These are phyloP conservation scores for Trissolcus japonicus DNA, from an alignment of 2,888 invertebrate species.

Conservation along the genomic window DNA sequence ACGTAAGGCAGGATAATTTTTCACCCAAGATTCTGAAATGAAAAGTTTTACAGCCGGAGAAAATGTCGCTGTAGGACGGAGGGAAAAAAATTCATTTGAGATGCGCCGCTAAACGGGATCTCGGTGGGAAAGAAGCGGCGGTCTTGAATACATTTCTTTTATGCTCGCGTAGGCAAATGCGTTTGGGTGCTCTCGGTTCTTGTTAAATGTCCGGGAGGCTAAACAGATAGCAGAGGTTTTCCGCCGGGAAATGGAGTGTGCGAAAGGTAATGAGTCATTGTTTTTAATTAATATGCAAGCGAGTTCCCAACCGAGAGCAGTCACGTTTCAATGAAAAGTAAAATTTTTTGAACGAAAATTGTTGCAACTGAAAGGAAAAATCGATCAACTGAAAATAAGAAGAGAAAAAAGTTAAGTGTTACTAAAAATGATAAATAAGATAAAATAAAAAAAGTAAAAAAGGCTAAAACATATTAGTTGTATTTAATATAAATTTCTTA, in stretches of 20 bases:
- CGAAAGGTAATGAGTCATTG: conserved; percentile 13
- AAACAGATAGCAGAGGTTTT: conserved; percentile 13
- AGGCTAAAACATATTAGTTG: no score
- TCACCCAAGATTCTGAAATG: conserved; percentile 36
- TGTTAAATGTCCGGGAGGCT: conserved; percentile 1
- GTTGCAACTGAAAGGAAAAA: background rate
- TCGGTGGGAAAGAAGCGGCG: background rate
- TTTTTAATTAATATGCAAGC: conserved; percentile 12
- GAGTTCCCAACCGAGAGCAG: background rate
- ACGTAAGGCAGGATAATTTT: conserved; percentile 12
- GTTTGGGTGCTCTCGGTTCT: background rate
- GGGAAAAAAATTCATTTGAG: conserved; percentile 15
- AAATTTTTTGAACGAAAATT: background rate
- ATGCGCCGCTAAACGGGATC: conserved; percentile 11
- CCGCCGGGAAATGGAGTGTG: conserved; percentile 24
- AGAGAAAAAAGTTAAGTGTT: background rate
- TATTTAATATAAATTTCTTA: no score
- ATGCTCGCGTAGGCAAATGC: background rate
- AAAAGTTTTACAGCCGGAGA: conserved; percentile 29
- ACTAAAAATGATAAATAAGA: no score
- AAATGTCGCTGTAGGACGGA: conserved; percentile 12
- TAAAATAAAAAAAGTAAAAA: no score
- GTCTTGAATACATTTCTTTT: background rate
- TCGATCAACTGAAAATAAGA: background rate
- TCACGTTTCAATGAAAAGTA: background rate